Conservation (phyloP, 2,113 vertebrate genomes). For the Chionis minor region DNA sequence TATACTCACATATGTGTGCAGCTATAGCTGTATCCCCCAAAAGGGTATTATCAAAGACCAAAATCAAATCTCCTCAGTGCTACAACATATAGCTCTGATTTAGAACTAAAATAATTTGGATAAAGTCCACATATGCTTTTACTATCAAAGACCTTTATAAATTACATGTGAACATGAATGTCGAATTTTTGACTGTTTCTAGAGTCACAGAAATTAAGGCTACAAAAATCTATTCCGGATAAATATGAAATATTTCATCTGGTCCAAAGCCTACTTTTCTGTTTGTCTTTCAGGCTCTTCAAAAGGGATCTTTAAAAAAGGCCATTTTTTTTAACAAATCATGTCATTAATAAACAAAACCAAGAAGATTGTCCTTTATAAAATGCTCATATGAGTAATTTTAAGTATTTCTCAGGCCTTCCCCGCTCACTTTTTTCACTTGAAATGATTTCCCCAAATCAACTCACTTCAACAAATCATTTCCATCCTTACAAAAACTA, state of each 20-base stretch:
- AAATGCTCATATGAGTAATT: background rate
- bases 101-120: background rate
- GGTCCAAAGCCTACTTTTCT: background rate
- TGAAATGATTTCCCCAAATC: background rate
- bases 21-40: background rate
- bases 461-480: background rate
- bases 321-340: background rate
- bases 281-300: background rate
- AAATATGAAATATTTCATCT: background rate
- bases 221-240: background rate
- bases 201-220: background rate
- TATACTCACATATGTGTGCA: fast-evolving
- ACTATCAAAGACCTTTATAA: background rate
- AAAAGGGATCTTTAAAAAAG: background rate
- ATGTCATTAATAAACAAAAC: background rate
- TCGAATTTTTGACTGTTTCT: background rate
- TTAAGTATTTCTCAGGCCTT: background rate
- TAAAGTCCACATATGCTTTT: background rate
- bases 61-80: background rate
- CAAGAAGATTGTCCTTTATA: background rate
- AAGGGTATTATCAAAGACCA: background rate
- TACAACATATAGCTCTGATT: background rate
- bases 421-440: background rate
- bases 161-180: background rate
- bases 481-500: background rate